These are phyloP conservation scores for Catharus fuscescens DNA, from an alignment of 2,113 vertebrate genomes.

Conservation along the genomic window DNA sequence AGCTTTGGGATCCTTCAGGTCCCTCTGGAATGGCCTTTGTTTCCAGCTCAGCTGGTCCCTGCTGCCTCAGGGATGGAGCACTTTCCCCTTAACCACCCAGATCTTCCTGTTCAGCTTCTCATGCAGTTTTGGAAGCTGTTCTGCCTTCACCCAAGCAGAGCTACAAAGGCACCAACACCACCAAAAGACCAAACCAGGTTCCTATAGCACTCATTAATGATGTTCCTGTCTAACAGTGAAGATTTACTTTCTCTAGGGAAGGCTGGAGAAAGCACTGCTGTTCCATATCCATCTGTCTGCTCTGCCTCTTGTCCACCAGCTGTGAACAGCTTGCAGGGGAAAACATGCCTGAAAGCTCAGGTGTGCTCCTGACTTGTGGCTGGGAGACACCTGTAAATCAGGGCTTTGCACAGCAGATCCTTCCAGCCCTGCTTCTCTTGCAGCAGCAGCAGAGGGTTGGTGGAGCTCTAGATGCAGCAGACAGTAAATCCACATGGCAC, in stretches of 20 bases:
- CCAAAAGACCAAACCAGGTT: neutral
- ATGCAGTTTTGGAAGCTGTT: neutral
- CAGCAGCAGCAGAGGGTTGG: neutral
- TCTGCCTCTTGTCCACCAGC: neutral
- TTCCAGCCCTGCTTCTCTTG: neutral
- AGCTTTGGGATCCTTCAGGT: neutral
- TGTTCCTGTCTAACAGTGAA: neutral
- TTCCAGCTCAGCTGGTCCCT: neutral
- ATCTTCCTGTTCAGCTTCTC: neutral
- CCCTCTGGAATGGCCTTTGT: neutral
- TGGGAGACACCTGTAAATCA: neutral
- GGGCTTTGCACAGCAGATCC: neutral
- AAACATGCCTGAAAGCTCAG: neutral
- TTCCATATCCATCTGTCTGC: neutral
- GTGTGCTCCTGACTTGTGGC: neutral
- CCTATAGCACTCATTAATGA: neutral
- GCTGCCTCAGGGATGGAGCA: neutral
- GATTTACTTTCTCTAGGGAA: neutral
- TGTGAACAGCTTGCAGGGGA: neutral
- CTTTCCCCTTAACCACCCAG: neutral
- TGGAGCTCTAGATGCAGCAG: slow-evolving; percentile 16
- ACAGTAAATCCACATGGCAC: slow-evolving; percentile 24
- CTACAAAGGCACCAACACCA: neutral
- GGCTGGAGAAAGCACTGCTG: neutral
- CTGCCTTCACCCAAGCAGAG: neutral